Base-by-base conservation (phyloP, 2,797 vertebrate genomes). In the Fringilla coelebs region DNA sequence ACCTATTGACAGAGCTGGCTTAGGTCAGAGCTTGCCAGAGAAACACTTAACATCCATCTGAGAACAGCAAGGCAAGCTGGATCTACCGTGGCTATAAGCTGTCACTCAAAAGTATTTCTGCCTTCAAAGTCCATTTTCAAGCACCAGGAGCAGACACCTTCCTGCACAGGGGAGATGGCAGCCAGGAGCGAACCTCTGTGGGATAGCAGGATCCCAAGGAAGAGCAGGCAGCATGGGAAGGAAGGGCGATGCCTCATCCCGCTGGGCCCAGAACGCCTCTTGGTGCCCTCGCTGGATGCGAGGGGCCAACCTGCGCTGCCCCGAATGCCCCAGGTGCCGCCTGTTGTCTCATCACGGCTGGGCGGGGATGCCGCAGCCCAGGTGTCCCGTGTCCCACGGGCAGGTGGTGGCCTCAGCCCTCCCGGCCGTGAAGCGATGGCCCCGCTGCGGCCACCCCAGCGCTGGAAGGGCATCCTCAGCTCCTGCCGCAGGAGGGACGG, bases 21-120 rank as follows among this genome's bases (percentile, higher is more conserved):
- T 6, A 85, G 87, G 60, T 75, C 89, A 88, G 71, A 80, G 75
- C 75, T 89, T 79, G 75, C 75, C 19, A 31, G 60, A 77, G 25
- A 71, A 82, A 82, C 21, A 28, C 24, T 54, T 38, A n/a, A 51
- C 24, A 51, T 67, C 57, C 29, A 34, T 62, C 74, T 38, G 71
- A 2, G 45, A 85, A 19, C 40, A 62, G 62, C 77, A 34, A 46
- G 74, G 43, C 32, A 85, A 79, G 57, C 19, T 85, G 80, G 31
- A 76, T 73, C 51, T n/a, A 9, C 51, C 1, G n/a, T 10, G 80
- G 46, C 72, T 73, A 2, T 25, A 22, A 67, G 11, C 52, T 62
- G 63, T n/a, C 81, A 63, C 55, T 82, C 81, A 38, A 22, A 90
- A 93, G 87, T 92, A 74, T 73, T 92, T 87, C 78, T 92, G 85